Base-by-base conservation (phyloP, 2,888 invertebrate genomes). In the Eudemis profundana region DNA sequence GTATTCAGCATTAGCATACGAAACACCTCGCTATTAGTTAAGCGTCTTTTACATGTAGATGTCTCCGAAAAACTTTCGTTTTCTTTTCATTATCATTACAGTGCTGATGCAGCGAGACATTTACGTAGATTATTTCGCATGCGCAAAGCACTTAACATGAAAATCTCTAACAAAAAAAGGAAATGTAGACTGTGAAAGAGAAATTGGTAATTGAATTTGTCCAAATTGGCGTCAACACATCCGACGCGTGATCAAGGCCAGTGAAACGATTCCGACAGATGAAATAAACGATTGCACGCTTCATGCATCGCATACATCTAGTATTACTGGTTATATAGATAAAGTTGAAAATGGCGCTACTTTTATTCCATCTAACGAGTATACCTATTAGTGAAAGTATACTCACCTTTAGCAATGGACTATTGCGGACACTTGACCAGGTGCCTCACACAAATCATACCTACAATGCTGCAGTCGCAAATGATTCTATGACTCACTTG, bases 161-260 rank as follows among this genome's bases (percentile, higher is more conserved):
- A 53, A 46, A 50, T 50, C 33, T 38, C 57, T 56, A 65, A 54
- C 59, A 57, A 61, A 66, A 40, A 64, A 54, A 60, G 33, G 65
- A 56, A 64, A 64, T 61, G 59, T 60, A 53, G 62, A 67, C 57
- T 53, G 66, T 71, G 69, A 72, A 71, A 74, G 66, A 70, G 68
- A 71, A 74, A 75, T 70, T 70, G 59, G 50, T 73, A 72, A 76
- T 73, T 75, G 57, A 70, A 68, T 70, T 75, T 75, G 69, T 74
- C 61, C 70, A 72, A 70, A 66, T 66, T 63, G 56, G 68, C 70
- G 56, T 71, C 74, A 70, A 73, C 65, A 73, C 69, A 70, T 66
- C 65, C 65, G 65, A 66, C 60, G 69, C 71, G 68, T 74, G 72
- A 78, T 78, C 57, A 71, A 72, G 79, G 78, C 65, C 75, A 73